Conservation (phyloP, 2,888 invertebrate species). For the Listrodromus nycthemerus region DNA sequence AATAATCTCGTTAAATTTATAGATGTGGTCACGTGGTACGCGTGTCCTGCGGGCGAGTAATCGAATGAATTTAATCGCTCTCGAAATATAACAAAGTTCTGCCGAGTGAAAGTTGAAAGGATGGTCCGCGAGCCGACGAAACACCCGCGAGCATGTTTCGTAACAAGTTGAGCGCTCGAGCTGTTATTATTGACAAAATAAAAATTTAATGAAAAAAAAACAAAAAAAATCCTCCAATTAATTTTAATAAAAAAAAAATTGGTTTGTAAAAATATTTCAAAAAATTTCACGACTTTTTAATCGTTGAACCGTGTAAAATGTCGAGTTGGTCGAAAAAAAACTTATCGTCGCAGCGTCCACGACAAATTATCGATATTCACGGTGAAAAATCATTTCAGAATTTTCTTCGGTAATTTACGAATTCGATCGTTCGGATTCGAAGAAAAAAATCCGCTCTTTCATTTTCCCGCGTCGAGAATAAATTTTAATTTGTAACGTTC, state of each 20-base stretch:
- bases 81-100: slow-evolving; percentile 23
- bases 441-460: too few species aligned
- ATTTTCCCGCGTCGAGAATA: too few species aligned
- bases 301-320: too few species aligned
- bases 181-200: slow-evolving; percentile 10
- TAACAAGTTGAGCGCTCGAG: slow-evolving; percentile 28
- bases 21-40: slow-evolving; percentile 30
- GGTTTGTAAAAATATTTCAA: not conserved
- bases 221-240: not conserved
- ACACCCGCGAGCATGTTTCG: slow-evolving; percentile 35
- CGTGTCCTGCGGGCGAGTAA: not conserved
- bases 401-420: too few species aligned
- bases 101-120: slow-evolving; percentile 58
- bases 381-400: too few species aligned
- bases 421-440: too few species aligned
- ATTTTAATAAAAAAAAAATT: not conserved
- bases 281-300: too few species aligned
- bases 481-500: too few species aligned
- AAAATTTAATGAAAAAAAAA: not conserved
- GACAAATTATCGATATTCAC: too few species aligned
- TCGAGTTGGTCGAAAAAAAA: too few species aligned
- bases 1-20: slow-evolving; percentile 52
- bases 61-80: slow-evolving; percentile 10
- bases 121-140: slow-evolving; percentile 50
- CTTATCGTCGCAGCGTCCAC: too few species aligned